Conservation (phyloP, 2,113 vertebrate genomes). For the Pimephales promelas region DNA sequence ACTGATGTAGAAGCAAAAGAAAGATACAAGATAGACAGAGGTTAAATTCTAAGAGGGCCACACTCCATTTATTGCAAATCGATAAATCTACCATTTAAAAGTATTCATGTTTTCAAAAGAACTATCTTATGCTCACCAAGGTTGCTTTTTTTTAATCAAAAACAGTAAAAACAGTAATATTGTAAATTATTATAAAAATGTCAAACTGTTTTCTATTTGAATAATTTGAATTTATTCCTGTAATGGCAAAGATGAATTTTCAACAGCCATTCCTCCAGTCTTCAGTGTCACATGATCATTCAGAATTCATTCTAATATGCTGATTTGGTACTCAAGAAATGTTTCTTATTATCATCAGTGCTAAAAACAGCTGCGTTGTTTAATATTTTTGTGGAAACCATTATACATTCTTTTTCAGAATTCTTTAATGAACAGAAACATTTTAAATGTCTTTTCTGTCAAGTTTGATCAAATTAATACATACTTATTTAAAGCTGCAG, state of each 20-base stretch:
- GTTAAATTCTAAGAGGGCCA: background rate
- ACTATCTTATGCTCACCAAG: background rate
- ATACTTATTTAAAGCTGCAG: too few species aligned
- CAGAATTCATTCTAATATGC: background rate
- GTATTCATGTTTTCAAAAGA: background rate
- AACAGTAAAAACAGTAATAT: background rate
- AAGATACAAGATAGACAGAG: background rate
- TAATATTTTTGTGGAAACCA: background rate
- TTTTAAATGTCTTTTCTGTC: background rate
- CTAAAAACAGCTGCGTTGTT: background rate
- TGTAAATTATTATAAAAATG: background rate
- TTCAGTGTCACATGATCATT: background rate
- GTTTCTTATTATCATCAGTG: background rate
- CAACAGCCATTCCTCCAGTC: background rate
- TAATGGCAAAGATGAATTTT: background rate
- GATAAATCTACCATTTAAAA: background rate
- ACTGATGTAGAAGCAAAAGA: conserved; percentile 59
- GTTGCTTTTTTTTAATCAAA: background rate
- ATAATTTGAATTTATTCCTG: background rate
- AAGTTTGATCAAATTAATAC: too few species aligned
- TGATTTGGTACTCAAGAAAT: background rate
- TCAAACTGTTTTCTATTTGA: background rate
- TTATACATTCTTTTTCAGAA: background rate
- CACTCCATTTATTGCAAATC: background rate
- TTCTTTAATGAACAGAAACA: background rate